Base-by-base conservation (phyloP, 2,797 vertebrate genomes). In the Varecia variegata region DNA sequence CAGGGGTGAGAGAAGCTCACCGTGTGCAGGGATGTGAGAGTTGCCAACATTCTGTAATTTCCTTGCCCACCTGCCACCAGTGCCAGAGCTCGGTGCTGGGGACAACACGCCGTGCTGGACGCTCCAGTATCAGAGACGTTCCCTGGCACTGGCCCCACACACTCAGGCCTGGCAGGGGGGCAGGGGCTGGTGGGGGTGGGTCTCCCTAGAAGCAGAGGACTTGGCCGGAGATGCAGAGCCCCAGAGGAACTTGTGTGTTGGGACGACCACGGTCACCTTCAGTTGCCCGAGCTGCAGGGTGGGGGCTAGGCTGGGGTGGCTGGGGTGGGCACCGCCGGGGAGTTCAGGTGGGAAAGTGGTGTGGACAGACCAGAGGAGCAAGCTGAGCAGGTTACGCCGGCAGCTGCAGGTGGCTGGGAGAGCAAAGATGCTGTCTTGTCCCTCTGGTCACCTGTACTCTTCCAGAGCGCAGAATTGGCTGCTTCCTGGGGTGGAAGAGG, bases 11-110 rank as follows among this genome's bases (percentile, higher is more conserved):
- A 30, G 40, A 47, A n/a, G 43, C 35, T 35, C 54, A 18, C 2
- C 1, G 20, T 0, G 3, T 38, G 38, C 0, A 0, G 73, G 25
- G 10, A 15, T 0, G 6, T 12, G 88, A 38, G 50, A 40, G 3
- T 3, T 1, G 27, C n/a, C 15, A 1, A 0, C 25, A 2, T 30
- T 56, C 56, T 45, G 38, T 18, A 0, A 23, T 18, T 20, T 20
- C 32, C 40, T 43, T 2, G 11, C 23, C 18, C 1, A 1, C 3
- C 40, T 30, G 52, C n/a, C 3, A 14, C 15, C 9, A 17, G 13
- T 0, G 0, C 47, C 14, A 11, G 47, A 9, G n/a, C 50, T 32
- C 40, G 38, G 60, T 43, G 15, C 10, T 38, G 11, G 73, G 21
- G 62, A 27, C 25, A 10, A n/a, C 18, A 25, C 3, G 9, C 47